Percentiles rank a stretch among this genome's conserved stretches.
phyloP scores from a whole-genome alignment of 2,797 vertebrate species.

The Macropus fuliginosus region DNA sequence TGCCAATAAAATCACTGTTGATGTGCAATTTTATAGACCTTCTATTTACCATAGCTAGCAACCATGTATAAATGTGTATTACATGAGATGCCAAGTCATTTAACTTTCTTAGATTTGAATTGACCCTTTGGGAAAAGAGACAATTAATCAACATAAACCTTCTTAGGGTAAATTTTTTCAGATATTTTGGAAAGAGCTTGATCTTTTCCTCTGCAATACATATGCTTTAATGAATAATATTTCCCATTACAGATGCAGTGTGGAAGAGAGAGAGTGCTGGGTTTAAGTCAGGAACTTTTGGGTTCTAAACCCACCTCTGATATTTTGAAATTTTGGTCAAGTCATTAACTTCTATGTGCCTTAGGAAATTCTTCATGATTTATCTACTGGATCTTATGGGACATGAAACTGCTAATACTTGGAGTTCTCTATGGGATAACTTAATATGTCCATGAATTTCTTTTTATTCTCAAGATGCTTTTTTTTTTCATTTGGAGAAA shows the following conservation, averaged over 20 bases:
- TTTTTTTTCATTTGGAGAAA: background rate
- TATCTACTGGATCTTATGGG: background rate
- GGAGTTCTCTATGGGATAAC: background rate
- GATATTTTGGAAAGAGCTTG: background rate
- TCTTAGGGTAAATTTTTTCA: background rate
- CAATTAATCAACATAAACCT: background rate
- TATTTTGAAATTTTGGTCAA: background rate
- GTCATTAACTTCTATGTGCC: background rate
- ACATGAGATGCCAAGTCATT: background rate
- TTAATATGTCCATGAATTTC: background rate
- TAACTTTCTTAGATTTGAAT: background rate
- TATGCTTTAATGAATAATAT: background rate
- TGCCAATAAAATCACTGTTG: background rate
- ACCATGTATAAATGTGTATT: background rate
- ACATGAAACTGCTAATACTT: background rate
- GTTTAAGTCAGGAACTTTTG: background rate
- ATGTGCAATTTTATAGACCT: background rate
- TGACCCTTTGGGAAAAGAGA: background rate
- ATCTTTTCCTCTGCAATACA: background rate
- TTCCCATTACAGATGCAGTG: background rate
- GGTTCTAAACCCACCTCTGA: background rate
- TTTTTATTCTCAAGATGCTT: background rate
- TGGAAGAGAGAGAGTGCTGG: background rate
- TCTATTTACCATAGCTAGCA: background rate
- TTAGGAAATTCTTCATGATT: background rate